Percentiles rank a stretch among this genome's conserved stretches.
Evolutionary conservation across 2,888 invertebrate genomes (phyloP).

Genomic region (Sinohyriopsis cumingii): DNA sequence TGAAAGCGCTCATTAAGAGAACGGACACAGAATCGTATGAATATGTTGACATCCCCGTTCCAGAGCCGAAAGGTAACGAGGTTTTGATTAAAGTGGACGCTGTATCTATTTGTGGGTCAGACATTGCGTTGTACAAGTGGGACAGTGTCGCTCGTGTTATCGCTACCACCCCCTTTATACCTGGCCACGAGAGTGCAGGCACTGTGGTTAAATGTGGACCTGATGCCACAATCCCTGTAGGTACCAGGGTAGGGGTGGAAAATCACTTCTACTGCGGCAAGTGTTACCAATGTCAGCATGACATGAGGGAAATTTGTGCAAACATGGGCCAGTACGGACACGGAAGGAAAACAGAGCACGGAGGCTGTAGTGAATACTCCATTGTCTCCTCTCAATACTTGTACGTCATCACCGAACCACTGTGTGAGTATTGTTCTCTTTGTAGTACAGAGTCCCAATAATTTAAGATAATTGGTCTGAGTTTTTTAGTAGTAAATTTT

Average conservation of each 20-base stretch:
- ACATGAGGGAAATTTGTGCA: constrained; percentile 56
- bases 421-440: constrained; percentile 43
- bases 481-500: background rate
- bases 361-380: constrained; percentile 66
- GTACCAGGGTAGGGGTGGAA: constrained; percentile 62
- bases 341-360: constrained; percentile 61
- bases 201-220: constrained; percentile 66
- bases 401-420: constrained; percentile 49
- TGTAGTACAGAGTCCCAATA: background rate
- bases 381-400: constrained; percentile 63
- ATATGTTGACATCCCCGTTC: constrained; percentile 53
- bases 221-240: constrained; percentile 52
- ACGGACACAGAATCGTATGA: constrained; percentile 56
- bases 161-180: constrained; percentile 65
- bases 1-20: constrained; percentile 63
- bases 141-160: constrained; percentile 61
- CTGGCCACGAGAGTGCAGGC: constrained; percentile 67
- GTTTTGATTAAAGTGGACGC: constrained; percentile 62
- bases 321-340: constrained; percentile 69
- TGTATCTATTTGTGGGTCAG: constrained; percentile 65
- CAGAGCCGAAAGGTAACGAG: constrained; percentile 58
- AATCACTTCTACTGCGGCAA: constrained; percentile 65
- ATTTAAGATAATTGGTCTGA: background rate
- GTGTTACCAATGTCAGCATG: constrained; percentile 62
- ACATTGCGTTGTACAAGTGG: constrained; percentile 66